These are phyloP conservation scores for Prionace glauca DNA, from an alignment of 2,797 vertebrate species.

Conservation along the genomic window DNA sequence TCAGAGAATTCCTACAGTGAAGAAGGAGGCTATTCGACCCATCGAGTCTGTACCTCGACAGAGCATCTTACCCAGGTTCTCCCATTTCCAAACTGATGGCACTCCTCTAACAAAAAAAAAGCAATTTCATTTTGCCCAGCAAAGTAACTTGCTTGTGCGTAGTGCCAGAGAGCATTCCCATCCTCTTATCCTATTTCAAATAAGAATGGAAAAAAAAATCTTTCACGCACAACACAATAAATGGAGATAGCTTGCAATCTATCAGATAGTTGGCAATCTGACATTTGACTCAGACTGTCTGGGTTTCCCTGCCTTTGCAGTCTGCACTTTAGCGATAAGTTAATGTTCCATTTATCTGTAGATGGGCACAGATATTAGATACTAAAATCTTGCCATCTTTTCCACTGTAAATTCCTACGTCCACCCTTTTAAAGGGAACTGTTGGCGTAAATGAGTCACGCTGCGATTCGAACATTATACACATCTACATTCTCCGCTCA, in stretches of 20 bases:
- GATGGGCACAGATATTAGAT: background rate
- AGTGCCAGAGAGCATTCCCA: background rate
- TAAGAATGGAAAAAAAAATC: background rate
- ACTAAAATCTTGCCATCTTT: background rate
- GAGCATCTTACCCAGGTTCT: too few relatives aligned
- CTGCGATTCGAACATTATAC: background rate
- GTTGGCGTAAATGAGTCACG: background rate
- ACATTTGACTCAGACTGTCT: background rate
- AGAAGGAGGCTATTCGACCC: too few relatives aligned
- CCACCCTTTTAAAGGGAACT: background rate
- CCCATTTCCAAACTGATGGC: background rate
- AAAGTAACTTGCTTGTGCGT: background rate
- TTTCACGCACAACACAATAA: background rate
- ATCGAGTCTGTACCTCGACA: too few relatives aligned
- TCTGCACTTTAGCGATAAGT: background rate
- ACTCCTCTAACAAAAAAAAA: constrained; percentile 4
- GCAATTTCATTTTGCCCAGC: constrained; percentile 2
- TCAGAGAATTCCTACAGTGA: too few relatives aligned
- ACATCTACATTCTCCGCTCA: background rate
- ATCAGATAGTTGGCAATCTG: background rate
- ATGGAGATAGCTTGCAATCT: background rate
- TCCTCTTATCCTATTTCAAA: background rate
- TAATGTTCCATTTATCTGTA: background rate
- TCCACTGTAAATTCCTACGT: background rate
- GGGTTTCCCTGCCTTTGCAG: background rate